A percentile compares a stretch with the other conserved stretches of the same genome.
These are phyloP conservation scores for Sarcoramphus papa DNA, from an alignment of 2,797 vertebrate genomes.

Conservation along the genomic window DNA sequence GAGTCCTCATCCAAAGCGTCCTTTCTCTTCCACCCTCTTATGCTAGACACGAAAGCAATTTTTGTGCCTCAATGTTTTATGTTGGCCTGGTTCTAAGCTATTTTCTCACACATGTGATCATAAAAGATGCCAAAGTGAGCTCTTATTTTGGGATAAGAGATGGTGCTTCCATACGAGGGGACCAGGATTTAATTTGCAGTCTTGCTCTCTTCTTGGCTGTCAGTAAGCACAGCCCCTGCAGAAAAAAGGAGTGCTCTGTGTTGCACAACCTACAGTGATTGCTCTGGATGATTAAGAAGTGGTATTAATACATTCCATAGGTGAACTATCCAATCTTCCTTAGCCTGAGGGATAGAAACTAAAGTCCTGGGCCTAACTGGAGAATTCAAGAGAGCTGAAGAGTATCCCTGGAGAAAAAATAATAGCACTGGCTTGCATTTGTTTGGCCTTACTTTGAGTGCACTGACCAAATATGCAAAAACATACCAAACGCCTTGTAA, in stretches of 20 bases:
- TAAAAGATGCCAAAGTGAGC: background rate
- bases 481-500: background rate
- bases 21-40: background rate
- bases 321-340: slow-evolving; percentile 54
- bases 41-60: background rate
- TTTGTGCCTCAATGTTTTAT: background rate
- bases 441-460: background rate
- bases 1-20: background rate
- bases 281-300: slow-evolving; percentile 50
- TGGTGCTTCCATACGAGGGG: background rate
- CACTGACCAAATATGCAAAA: background rate
- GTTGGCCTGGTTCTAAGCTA: background rate
- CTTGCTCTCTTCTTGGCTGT: background rate
- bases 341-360: slow-evolving; percentile 54
- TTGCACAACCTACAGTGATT: slow-evolving; percentile 48
- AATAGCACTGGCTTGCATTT: background rate
- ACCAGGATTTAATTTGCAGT: background rate
- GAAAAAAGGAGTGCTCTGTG: slow-evolving; percentile 34
- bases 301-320: slow-evolving; percentile 39
- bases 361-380: slow-evolving; percentile 8
- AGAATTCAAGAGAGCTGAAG: background rate
- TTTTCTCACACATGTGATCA: background rate
- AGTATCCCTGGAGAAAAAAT: background rate
- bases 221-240: slow-evolving; percentile 1
- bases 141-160: background rate